Base-by-base conservation (phyloP, 2,888 invertebrate genomes). In the Pachliopta kotzebuea region DNA sequence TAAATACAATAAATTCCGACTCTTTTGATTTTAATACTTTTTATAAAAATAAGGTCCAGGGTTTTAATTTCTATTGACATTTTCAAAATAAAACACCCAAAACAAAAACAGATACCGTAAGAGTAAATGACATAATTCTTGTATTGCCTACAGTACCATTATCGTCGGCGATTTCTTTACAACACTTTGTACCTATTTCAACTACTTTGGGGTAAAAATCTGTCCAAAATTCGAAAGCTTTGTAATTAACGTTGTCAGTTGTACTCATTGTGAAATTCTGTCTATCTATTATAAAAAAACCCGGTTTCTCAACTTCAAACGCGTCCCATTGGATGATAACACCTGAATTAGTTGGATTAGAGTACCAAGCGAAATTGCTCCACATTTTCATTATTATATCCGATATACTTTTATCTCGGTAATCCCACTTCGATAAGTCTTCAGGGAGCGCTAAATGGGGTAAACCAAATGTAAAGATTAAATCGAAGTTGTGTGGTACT, bases 171-270 rank as follows among this genome's bases (percentile, higher is more conserved):
- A 83, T 83, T 67, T 92, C 92, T 77, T 96, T 95, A 75, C 96
- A 97, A 77, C 96, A 96, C 75, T 94, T 94, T 4, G 94, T 94
- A 0, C 96, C 94, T 68, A 95, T 94, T 74, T 94, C 93, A 17
- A 96, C 85, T 52, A 96, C 94, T 83, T 93, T 95, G 0, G 96
- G 96, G 78, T 96, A 97, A 80, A 96, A 96, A 68, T 95, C 94
- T 72, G 96, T 96, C 97, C 97, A 97, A 85, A 97, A 97, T 68
- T 95, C 94, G 69, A 96, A 93, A 24, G 95, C 94, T 76, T 95
- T 95, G 75, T 96, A 96, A 83, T 96, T 95, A 37, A 96, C 91
- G 37, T 90, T 93, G 3, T 88, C 90, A 0, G 93, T 82, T 71
- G 94, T 94, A 72, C 95, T 95, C 94, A 96, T 96, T 68, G 95